Evolutionary conservation across 1,140 invertebrate genomes (phyloP).

Genomic region (Thereuonema tuberculata): DNA sequence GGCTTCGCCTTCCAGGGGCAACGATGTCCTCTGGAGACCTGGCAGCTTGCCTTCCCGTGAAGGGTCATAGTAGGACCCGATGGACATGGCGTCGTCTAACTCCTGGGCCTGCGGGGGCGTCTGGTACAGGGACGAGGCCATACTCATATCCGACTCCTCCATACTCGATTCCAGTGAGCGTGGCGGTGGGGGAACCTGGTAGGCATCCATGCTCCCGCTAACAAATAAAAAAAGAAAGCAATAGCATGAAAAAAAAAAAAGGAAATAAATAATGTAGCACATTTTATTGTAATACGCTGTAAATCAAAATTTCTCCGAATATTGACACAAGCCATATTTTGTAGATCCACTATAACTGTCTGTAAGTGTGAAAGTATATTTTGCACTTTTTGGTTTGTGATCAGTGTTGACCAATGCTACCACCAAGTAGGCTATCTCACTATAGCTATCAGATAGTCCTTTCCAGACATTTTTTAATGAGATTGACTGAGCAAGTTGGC

Average conservation of each 20-base stretch:
- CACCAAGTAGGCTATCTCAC: too few relatives aligned
- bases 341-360: too few relatives aligned
- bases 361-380: too few relatives aligned
- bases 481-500: too few relatives aligned
- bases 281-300: too few relatives aligned
- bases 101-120: slow-evolving; percentile 17
- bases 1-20: neutral
- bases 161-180: slow-evolving; percentile 18
- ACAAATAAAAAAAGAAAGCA: slow-evolving; percentile 1
- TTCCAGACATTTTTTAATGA: too few relatives aligned
- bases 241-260: too few relatives aligned
- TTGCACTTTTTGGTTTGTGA: too few relatives aligned
- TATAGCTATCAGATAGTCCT: too few relatives aligned
- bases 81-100: slow-evolving; percentile 8
- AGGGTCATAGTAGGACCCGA: slow-evolving; percentile 7
- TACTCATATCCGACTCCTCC: slow-evolving; percentile 15
- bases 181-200: slow-evolving; percentile 5
- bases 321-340: too few relatives aligned
- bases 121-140: slow-evolving; percentile 17
- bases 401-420: too few relatives aligned
- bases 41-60: neutral
- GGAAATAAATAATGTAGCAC: neutral
- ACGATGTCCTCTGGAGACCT: slow-evolving; percentile 2
- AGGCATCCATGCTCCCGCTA: neutral
- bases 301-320: too few relatives aligned